Base-by-base conservation (phyloP, 2,797 vertebrate species). In the Sebastes wilsoni region DNA sequence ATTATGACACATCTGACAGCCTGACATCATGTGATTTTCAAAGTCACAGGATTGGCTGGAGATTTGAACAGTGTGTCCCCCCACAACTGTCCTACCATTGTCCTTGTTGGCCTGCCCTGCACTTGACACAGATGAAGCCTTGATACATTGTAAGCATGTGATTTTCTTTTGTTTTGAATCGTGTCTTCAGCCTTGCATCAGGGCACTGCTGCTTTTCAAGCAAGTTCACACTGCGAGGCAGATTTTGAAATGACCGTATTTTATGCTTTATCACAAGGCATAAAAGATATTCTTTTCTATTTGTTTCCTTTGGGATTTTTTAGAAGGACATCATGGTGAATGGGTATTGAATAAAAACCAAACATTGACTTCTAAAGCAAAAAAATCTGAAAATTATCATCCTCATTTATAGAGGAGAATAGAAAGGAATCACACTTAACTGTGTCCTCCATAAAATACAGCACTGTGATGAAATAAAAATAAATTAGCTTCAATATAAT, bases 141-240 rank as follows among this genome's bases (percentile, higher is more conserved):
- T 75, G 76, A 86, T 74, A 68, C 22, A 6, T 20, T 18, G 3
- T 28, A 66, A 69, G 60, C 81, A 79, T 87, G 75, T 62, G 83
- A 70, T 82, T 87, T 75, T 54, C 30, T 80, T 77, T 72, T 77
- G 67, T 79, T 75, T 87, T 65, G 58, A 86, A 67, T 74, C 4
- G 5, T 81, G 80, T 81, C 59, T 61, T 87, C 75, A 67, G 70
- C 54, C 86, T 91, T 88, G 85, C 82, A 75, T 91, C 80, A 82
- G 4, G 10, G 28, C 30, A 0, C 36, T 52, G 56, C 49, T 54
- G 16, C 75, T 76, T 77, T 72, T 74, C 64, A 71, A 56, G 18
- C 69, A 60, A 65, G 42, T 34, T 54, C 60, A 62, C 16, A 8
- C 7, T 11, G 20, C 52, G 12, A 5, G 18, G 42, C n/a, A 11